phyloP scores from a whole-genome alignment of 2,113 vertebrate species.

The Centropristis striata region DNA sequence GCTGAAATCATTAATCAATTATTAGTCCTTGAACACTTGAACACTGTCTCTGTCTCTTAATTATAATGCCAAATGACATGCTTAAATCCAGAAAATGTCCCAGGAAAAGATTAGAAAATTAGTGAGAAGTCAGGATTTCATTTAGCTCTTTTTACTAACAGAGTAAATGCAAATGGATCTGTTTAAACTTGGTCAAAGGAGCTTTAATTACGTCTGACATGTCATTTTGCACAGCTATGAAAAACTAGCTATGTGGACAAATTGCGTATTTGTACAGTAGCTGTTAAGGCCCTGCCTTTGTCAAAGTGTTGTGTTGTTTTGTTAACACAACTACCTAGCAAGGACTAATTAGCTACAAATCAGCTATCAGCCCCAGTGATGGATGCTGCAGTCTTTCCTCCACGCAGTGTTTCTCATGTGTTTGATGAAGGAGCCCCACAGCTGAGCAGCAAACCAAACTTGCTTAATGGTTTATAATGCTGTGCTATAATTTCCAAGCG shows the following conservation, averaged over 20 bases:
- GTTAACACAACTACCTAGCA: neutral
- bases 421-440: neutral
- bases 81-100: too few relatives aligned
- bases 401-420: neutral
- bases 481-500: neutral
- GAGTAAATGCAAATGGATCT: neutral
- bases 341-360: constrained; percentile 27
- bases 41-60: too few relatives aligned
- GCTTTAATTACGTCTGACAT: neutral
- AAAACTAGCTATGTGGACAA: neutral
- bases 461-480: neutral
- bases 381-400: constrained; percentile 19
- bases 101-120: too few relatives aligned
- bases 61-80: too few relatives aligned
- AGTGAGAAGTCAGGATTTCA: too few relatives aligned
- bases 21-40: too few relatives aligned
- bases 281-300: neutral
- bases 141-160: too few relatives aligned
- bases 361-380: constrained; percentile 15
- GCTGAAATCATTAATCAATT: too few relatives aligned
- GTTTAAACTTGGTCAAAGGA: neutral
- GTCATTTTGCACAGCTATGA: neutral
- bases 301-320: neutral
- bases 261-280: neutral
- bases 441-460: constrained; percentile 1